Base-by-base conservation (phyloP, 2,888 invertebrate genomes). In the Ferrisia virgata region DNA sequence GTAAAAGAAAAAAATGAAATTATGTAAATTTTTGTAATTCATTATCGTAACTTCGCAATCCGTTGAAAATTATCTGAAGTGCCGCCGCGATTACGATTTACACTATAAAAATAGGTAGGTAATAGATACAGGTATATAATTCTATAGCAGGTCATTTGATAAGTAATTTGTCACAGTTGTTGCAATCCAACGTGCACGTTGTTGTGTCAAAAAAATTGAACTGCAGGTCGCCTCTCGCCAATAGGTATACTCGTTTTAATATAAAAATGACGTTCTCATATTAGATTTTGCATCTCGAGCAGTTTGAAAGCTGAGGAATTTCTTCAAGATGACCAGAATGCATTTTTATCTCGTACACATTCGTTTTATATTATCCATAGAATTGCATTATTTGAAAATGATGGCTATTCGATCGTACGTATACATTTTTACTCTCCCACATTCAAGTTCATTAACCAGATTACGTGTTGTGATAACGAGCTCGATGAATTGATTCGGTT, bases 61-160 rank as follows among this genome's bases (percentile, higher is more conserved):
- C 72, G 72, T 72, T 72, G 72, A 72, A 72, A 72, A 72, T 72
- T 33, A 72, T 72, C 72, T 72, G 33, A 72, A 72, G 72, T 33
- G 72, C 72, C 72, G 72, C 72, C 33, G 72, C 72, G 33, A 72
- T 31, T 72, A 72, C 72, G 72, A 72, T 33, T 72, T 31, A 31
- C 18, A 72, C 72, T 13, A 31, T 33, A 72, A 64, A 58, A n/a
- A n/a, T n/a, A n/a, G n/a, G n/a, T n/a, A n/a, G n/a, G n/a, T n/a
- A n/a, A n/a, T 58, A 25, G 9, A 8, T 64, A 28, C 11, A 25
- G 11, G n/a, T n/a, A n/a, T 33, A 8, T 72, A 72, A 72, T 72
- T 72, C 28, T n/a, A 33, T n/a, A n/a, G 33, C 18, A 33, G 8
- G 33, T n/a, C 58, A 28, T 64, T 64, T 64, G 58, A 64, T 64